Conservation (phyloP, 2,113 vertebrate genomes). For the Leptobrachium ailaonicum region DNA sequence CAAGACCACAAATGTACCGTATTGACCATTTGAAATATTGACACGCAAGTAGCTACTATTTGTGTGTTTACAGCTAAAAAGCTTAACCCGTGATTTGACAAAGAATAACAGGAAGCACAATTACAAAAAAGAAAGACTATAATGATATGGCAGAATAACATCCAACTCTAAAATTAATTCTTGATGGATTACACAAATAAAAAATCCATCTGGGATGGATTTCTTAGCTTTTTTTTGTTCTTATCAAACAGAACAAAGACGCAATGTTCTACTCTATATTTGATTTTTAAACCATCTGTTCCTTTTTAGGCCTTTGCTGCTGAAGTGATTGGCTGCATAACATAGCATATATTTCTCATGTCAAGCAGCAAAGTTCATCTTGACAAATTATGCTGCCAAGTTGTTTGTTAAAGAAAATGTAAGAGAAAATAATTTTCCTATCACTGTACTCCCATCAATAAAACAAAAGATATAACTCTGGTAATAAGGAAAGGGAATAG, state of each 20-base stretch:
- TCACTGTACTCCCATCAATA: not conserved
- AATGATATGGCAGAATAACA: conserved; percentile 24
- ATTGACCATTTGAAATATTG: too few species aligned
- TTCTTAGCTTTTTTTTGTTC: conserved; percentile 36
- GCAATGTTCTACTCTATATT: conserved; percentile 32
- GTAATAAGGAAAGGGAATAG: not conserved
- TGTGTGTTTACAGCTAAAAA: too few species aligned
- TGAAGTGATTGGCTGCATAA: conserved; percentile 34
- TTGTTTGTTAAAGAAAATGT: conserved; percentile 14
- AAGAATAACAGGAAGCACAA: not conserved
- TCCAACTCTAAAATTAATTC: conserved; percentile 38
- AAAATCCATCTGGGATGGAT: conserved; percentile 44
- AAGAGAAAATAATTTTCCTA: conserved; percentile 6
- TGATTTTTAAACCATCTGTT: conserved; percentile 49
- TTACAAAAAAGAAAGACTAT: conserved; percentile 9
- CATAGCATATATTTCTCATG: conserved; percentile 22
- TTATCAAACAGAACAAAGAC: conserved; percentile 39
- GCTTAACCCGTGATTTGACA: not conserved
- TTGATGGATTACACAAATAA: conserved; percentile 45
- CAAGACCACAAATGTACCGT: too few species aligned
- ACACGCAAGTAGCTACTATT: too few species aligned
- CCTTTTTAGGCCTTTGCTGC: conserved; percentile 6
- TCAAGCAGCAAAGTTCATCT: conserved; percentile 39
- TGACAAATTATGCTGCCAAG: conserved; percentile 20
- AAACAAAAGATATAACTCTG: not conserved